Conservation (phyloP, 2,888 invertebrate species). For the Stenoptilia bipunctidactyla region DNA sequence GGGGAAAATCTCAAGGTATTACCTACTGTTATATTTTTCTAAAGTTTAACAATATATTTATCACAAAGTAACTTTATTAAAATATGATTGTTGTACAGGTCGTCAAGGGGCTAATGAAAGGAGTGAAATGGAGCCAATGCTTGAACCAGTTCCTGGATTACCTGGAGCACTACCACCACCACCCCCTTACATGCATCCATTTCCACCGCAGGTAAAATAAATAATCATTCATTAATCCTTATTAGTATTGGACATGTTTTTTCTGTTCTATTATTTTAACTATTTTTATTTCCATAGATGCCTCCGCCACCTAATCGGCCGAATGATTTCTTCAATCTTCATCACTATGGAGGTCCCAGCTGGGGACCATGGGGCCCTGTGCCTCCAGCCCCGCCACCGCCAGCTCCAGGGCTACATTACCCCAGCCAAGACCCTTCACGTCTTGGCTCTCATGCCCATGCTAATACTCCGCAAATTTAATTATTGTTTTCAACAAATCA, state of each 20-base stretch:
- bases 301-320: conserved; percentile 63
- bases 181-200: conserved; percentile 61
- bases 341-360: conserved; percentile 44
- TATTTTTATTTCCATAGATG: conserved; percentile 30
- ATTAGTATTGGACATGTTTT: too few relatives aligned
- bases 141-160: conserved; percentile 72
- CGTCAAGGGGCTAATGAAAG: conserved; percentile 56
- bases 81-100: conserved; percentile 25
- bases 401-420: conserved; percentile 80
- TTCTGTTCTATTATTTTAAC: neutral
- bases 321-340: conserved; percentile 75
- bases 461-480: conserved; percentile 47
- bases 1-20: conserved; percentile 94
- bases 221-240: too few relatives aligned
- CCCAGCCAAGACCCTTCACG: conserved; percentile 97
- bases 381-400: conserved; percentile 30
- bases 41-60: neutral
- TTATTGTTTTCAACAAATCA: neutral
- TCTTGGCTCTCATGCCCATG: conserved; percentile 78
- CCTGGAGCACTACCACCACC: conserved; percentile 73
- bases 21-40: neutral
- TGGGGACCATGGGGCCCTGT: conserved; percentile 32
- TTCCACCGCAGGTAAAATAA: conserved; percentile 51
- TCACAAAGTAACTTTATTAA: neutral
- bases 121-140: conserved; percentile 34